Evolutionary conservation across 2,888 invertebrate genomes (phyloP).

Genomic region (Lasioglossum morio): DNA sequence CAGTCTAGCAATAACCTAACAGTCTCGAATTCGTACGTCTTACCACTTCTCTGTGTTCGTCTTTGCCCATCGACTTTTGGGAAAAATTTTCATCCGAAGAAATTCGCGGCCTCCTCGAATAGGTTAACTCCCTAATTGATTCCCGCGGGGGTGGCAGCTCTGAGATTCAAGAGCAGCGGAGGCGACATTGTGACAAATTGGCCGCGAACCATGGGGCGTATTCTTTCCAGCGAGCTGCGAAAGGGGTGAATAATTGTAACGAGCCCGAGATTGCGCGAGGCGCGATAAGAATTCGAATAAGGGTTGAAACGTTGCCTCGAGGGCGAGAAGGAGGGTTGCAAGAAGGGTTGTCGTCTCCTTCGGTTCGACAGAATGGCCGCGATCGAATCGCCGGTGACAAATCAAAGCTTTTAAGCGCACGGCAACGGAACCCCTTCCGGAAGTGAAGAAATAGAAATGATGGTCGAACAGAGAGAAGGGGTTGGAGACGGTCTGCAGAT

Average conservation of each 20-base stretch:
- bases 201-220: constrained; percentile 31
- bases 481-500: background rate
- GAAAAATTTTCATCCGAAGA: background rate
- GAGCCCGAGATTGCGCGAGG: constrained; percentile 71
- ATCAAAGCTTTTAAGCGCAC: constrained; percentile 49
- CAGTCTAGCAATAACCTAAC: background rate
- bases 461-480: constrained; percentile 1
- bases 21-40: no score
- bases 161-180: constrained; percentile 20
- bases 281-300: constrained; percentile 76
- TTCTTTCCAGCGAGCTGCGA: constrained; percentile 40
- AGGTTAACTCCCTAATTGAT: constrained; percentile 10
- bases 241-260: constrained; percentile 81
- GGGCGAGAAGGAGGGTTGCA: constrained; percentile 46
- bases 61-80: background rate
- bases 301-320: constrained; percentile 14
- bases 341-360: constrained; percentile 58
- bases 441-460: constrained; percentile 30
- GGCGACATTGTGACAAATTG: constrained; percentile 78
- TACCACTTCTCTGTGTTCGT: background rate
- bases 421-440: constrained; percentile 1
- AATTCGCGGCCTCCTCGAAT: background rate
- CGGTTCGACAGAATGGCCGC: constrained; percentile 67
- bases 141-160: background rate
- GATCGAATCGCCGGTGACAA: constrained; percentile 64